phyloP scores from a whole-genome alignment of 2,113 vertebrate genomes.

The Stigmatopora argus region DNA sequence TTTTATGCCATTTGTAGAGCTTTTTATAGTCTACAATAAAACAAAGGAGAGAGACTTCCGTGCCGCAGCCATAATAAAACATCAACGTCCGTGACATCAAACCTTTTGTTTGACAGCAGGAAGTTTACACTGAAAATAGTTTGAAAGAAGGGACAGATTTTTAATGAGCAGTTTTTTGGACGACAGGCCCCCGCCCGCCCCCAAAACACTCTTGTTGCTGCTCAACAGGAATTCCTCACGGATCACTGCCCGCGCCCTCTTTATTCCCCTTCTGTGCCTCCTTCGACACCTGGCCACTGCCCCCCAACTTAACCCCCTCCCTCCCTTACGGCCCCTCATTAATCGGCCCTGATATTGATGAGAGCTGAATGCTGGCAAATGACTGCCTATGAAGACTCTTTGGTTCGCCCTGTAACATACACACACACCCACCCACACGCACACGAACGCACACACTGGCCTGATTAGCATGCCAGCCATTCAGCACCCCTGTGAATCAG shows the following conservation, averaged over 20 bases:
- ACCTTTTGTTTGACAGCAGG: neutral
- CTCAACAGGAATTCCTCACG: constrained; percentile 67
- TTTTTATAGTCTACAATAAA: neutral
- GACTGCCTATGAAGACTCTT: constrained; percentile 54
- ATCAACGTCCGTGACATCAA: neutral
- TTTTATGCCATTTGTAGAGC: no score
- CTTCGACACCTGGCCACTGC: constrained; percentile 67
- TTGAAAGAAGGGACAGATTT: constrained; percentile 14
- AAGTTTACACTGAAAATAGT: constrained; percentile 1
- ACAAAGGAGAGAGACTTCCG: neutral
- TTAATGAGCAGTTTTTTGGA: constrained; percentile 36
- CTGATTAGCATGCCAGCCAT: constrained; percentile 67
- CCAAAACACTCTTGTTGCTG: constrained; percentile 45
- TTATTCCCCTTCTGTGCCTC: constrained; percentile 70
- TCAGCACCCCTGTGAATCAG: constrained; percentile 45
- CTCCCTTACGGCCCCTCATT: constrained; percentile 64
- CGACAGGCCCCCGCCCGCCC: neutral
- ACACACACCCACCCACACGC: constrained; percentile 42
- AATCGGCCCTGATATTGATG: constrained; percentile 77
- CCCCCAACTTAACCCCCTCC: constrained; percentile 32
- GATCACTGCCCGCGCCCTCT: constrained; percentile 71
- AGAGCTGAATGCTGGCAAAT: constrained; percentile 71
- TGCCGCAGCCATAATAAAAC: neutral
- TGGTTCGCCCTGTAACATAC: constrained; percentile 41
- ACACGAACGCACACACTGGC: constrained; percentile 37